These are phyloP conservation scores for Orthonyx spaldingii DNA, from an alignment of 2,113 vertebrate species.

Conservation along the genomic window DNA sequence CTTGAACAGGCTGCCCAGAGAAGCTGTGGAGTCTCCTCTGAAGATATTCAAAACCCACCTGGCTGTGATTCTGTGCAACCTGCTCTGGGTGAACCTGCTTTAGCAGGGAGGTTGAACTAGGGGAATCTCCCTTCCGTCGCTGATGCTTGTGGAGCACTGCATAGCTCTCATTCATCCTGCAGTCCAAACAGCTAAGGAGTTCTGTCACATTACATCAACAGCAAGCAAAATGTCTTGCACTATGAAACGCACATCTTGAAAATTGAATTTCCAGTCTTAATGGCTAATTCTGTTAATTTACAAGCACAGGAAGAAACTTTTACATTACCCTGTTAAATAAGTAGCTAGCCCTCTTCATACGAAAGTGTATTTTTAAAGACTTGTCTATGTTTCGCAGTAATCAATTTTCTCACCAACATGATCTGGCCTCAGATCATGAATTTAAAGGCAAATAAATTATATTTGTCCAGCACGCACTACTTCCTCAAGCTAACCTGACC, in stretches of 20 bases:
- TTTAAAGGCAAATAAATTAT: not conserved
- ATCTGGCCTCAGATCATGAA: not conserved
- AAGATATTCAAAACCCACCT: not conserved
- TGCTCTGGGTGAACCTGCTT: not conserved
- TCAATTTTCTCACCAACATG: not conserved
- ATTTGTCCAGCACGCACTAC: accelerated
- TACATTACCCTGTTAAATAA: not conserved
- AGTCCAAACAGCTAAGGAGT: not conserved
- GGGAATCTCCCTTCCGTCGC: not conserved
- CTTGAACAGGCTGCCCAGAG: not conserved
- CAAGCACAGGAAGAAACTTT: not conserved
- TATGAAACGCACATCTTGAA: not conserved
- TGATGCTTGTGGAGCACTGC: not conserved
- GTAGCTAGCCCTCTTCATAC: not conserved
- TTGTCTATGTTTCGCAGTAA: not conserved
- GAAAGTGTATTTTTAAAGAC: not conserved
- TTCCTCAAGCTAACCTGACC: not conserved
- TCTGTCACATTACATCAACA: not conserved
- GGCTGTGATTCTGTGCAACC: not conserved
- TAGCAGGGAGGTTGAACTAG: not conserved
- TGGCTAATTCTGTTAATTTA: not conserved
- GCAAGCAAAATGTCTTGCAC: not conserved
- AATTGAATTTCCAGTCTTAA: not conserved
- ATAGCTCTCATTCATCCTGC: not conserved
- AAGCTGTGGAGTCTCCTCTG: not conserved